Conservation (phyloP, 2,888 invertebrate genomes). For the Pegoplata infirma region DNA sequence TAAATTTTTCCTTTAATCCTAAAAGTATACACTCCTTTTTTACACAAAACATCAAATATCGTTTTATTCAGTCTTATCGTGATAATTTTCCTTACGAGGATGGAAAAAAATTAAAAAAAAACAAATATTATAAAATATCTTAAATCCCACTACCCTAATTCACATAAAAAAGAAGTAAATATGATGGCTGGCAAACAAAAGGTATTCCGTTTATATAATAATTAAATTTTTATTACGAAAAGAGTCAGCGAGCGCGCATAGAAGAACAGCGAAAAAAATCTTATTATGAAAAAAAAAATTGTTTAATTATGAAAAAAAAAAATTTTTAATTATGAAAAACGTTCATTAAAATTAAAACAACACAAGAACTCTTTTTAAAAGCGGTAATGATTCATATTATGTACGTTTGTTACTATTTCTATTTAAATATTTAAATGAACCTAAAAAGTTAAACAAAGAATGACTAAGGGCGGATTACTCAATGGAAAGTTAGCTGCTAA, state of each 20-base stretch:
- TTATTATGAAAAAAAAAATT: conserved; percentile 35
- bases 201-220: conserved; percentile 46
- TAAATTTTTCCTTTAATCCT: no score
- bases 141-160: no score
- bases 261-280: conserved; percentile 17
- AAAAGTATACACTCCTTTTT: no score
- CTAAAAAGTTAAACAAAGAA: neutral
- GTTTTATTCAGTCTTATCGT: no score
- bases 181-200: conserved; percentile 18
- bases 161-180: neutral
- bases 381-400: conserved; percentile 20
- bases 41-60: no score
- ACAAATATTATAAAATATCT: no score
- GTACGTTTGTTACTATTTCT: neutral
- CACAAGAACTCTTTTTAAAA: conserved; percentile 6
- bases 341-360: conserved; percentile 42
- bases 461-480: no score
- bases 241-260: neutral
- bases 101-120: no score
- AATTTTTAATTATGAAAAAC: conserved; percentile 51
- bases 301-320: conserved; percentile 52
- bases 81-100: no score
- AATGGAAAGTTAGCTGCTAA: no score
- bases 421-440: neutral
- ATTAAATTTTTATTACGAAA: conserved; percentile 33